These are phyloP conservation scores for Cylloceria caligata DNA, from an alignment of 2,888 invertebrate genomes.

Conservation along the genomic window DNA sequence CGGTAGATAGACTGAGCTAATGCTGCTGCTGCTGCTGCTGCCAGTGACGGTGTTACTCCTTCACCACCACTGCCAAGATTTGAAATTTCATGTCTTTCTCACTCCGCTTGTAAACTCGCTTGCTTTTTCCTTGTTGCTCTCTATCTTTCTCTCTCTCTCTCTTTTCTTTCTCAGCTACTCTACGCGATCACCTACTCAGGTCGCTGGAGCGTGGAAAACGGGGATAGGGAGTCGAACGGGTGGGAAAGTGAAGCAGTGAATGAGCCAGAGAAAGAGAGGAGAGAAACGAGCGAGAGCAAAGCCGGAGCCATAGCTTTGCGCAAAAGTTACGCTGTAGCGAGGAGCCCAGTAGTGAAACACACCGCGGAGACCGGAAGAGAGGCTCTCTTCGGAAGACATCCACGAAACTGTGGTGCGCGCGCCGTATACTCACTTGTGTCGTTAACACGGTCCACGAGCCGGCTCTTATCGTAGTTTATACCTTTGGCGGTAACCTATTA, in stretches of 20 bases:
- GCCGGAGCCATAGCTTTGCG: constrained; percentile 76
- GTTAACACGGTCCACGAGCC: not conserved
- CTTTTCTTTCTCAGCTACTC: constrained; percentile 74
- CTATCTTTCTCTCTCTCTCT: constrained; percentile 65
- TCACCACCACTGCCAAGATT: constrained; percentile 6
- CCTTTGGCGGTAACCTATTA: not conserved
- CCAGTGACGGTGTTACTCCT: not conserved
- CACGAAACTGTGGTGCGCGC: constrained; percentile 60
- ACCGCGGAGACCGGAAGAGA: constrained; percentile 81
- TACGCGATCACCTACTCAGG: constrained; percentile 69
- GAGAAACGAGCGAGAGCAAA: constrained; percentile 43
- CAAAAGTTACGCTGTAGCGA: constrained; percentile 80
- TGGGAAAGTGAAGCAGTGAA: constrained; percentile 42
- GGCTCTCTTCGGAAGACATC: constrained; percentile 77
- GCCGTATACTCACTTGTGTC: constrained; percentile 19
- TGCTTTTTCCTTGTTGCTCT: not conserved
- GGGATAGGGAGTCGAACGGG: constrained; percentile 43
- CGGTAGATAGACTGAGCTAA: not conserved
- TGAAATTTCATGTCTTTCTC: constrained; percentile 71
- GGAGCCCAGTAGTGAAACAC: constrained; percentile 76
- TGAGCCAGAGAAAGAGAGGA: constrained; percentile 78
- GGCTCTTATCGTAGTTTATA: not conserved
- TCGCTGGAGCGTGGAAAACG: constrained; percentile 76
- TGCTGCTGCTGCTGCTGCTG: not conserved
- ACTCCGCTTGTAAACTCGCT: not conserved